Evolutionary conservation across 2,797 vertebrate species (phyloP), one percentile per base, ranked within the genome.

Genomic region (Betta splendens): DNA sequence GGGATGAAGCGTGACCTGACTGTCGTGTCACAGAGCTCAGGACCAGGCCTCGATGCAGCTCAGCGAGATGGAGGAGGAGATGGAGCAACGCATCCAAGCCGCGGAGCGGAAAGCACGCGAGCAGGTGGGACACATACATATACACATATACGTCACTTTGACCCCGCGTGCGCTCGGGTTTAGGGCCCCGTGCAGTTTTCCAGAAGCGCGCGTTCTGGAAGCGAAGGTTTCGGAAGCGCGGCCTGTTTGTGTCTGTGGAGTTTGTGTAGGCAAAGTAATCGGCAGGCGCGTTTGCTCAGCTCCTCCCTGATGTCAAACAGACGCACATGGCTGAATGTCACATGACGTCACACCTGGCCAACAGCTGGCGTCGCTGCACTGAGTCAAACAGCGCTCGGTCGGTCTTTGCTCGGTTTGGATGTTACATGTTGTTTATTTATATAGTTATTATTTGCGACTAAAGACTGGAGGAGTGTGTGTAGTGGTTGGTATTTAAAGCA

Each of bases 21-120:
- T 38, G 2, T 46, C 60, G 51, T 71, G 37, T 61, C 68, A 8
- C 85, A 99, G 98, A 87, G 94, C 94, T 11, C 97, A 99, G 83
- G 96, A 99, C 86, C 94, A 97, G 89, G 93, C 94, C 0, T 84
- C 94, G n/a, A 94, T 96, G 81, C 96, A 98, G 81, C 79, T 98
- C 69, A 94, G 93, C 72, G 97, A 98, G 72, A 85, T 98, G 88
- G 98, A 98, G 71, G 98, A 99, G 42, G 98, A 99, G 81, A 98
- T 98, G 95, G 97, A 99, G 60, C 95, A 96, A 26, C 92, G 96
- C n/a, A 95, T 99, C 79, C 94, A 95, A 5, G 89, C 91, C 40
- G 85, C 90, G 0, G 96, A 98, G 72, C 92, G 89, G 57, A 94
- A 92, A 76, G 89, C 91, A 7, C 90, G 89, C 52, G 93, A 94